Conservation (phyloP, 1,140 invertebrate species). For the Odontomachus brunneus region DNA sequence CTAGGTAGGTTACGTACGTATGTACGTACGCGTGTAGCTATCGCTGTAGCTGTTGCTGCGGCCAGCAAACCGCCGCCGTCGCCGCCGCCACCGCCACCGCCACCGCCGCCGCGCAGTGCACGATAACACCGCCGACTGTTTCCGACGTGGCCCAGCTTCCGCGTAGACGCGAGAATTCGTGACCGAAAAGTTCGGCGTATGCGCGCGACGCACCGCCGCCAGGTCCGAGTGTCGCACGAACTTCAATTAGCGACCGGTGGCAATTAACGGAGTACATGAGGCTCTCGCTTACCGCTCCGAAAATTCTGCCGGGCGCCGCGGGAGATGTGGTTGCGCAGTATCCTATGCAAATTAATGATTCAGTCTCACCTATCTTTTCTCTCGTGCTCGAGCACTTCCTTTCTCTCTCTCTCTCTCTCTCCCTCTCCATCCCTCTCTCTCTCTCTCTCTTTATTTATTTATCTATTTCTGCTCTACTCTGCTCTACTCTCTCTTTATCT, state of each 20-base stretch:
- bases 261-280: conserved; percentile 72
- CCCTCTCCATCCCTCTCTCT: too few relatives aligned
- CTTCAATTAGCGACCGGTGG: conserved; percentile 71
- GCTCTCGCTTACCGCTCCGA: conserved; percentile 57
- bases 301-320: conserved; percentile 54
- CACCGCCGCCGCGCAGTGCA: background rate
- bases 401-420: conserved; percentile 42
- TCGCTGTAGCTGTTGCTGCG: too few relatives aligned
- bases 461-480: too few relatives aligned
- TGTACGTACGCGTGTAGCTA: too few relatives aligned
- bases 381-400: too few relatives aligned
- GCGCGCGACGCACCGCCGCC: background rate
- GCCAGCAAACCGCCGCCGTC: too few relatives aligned
- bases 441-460: background rate
- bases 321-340: conserved; percentile 29
- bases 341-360: conserved; percentile 66
- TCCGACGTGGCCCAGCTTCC: conserved; percentile 42
- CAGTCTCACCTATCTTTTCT: background rate
- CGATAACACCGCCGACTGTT: conserved; percentile 50
- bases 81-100: background rate
- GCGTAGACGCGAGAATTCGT: conserved; percentile 25
- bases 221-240: conserved; percentile 19
- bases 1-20: too few relatives aligned
- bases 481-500: background rate
- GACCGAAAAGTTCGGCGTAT: conserved; percentile 15